Conservation (phyloP, 2,888 invertebrate genomes). For the Xylota segnis region DNA sequence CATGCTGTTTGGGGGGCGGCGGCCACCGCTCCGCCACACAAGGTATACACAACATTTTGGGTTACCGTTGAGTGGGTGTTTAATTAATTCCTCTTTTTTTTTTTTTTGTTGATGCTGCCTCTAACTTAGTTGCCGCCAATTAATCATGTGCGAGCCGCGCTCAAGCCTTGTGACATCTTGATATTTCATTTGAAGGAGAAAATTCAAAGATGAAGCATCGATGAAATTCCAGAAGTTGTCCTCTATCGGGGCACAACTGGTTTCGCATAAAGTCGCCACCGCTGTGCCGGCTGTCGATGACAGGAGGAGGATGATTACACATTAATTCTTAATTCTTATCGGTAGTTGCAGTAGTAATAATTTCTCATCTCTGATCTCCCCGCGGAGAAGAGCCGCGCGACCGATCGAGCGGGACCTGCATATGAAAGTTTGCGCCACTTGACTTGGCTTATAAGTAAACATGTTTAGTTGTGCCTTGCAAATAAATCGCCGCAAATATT, state of each 20-base stretch:
- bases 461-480: constrained; percentile 76
- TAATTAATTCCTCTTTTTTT: constrained; percentile 72
- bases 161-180: constrained; percentile 72
- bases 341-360: constrained; percentile 74
- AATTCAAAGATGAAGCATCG: constrained; percentile 53
- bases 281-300: constrained; percentile 66
- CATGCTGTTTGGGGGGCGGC: constrained; percentile 28
- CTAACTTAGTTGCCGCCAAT: constrained; percentile 67
- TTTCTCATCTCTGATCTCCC: constrained; percentile 73
- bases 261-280: constrained; percentile 28
- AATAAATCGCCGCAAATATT: constrained; percentile 77
- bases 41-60: constrained; percentile 29
- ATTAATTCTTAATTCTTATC: constrained; percentile 77
- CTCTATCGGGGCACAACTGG: constrained; percentile 51
- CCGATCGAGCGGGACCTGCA: constrained; percentile 47
- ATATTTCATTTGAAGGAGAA: constrained; percentile 66
- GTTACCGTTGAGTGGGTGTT: constrained; percentile 62
- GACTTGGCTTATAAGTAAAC: constrained; percentile 73
- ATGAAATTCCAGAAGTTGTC: constrained; percentile 75
- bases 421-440: constrained; percentile 74
- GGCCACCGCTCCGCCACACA: too few relatives aligned
- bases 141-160: constrained; percentile 64
- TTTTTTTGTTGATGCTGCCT: constrained; percentile 26
- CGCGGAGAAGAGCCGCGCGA: constrained; percentile 27
- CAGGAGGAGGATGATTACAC: constrained; percentile 76